These are phyloP conservation scores for Andrena dorsata DNA, from an alignment of 2,888 invertebrate species.

Conservation along the genomic window DNA sequence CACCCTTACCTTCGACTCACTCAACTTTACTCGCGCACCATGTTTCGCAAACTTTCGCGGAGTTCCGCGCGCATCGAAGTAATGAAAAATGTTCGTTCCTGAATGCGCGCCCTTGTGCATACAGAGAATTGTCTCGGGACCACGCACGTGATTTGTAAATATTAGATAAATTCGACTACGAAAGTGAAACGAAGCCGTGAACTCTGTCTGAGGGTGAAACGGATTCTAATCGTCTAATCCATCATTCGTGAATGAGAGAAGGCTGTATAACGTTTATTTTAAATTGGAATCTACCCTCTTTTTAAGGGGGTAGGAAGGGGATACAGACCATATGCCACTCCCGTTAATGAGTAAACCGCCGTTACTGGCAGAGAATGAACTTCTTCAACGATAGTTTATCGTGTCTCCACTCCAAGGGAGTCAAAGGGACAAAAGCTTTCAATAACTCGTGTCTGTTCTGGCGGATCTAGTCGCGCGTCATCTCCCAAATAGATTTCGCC, in stretches of 20 bases:
- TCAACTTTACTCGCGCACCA: not conserved
- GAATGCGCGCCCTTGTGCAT: not conserved
- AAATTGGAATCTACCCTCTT: too few species aligned
- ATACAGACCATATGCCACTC: not conserved
- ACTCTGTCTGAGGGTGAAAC: not conserved
- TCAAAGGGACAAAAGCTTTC: constrained; percentile 43
- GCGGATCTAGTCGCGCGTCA: constrained; percentile 24
- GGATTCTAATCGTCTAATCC: too few species aligned
- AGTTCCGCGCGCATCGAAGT: not conserved
- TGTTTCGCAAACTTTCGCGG: not conserved
- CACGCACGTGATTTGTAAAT: too few species aligned
- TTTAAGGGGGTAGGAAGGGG: not conserved
- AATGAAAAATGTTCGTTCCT: not conserved
- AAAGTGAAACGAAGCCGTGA: too few species aligned
- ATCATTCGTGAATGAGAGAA: too few species aligned
- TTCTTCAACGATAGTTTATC: constrained; percentile 30
- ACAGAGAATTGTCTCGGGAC: not conserved
- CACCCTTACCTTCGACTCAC: not conserved
- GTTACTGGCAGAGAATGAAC: constrained; percentile 2
- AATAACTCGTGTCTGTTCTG: constrained; percentile 30
- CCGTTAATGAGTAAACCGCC: constrained; percentile 12
- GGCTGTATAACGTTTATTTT: too few species aligned
- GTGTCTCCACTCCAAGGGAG: constrained; percentile 21
- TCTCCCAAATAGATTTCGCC: constrained; percentile 53
- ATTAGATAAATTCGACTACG: too few species aligned